phyloP scores from a whole-genome alignment of 2,797 vertebrate species.

The Oryzias sinensis region DNA sequence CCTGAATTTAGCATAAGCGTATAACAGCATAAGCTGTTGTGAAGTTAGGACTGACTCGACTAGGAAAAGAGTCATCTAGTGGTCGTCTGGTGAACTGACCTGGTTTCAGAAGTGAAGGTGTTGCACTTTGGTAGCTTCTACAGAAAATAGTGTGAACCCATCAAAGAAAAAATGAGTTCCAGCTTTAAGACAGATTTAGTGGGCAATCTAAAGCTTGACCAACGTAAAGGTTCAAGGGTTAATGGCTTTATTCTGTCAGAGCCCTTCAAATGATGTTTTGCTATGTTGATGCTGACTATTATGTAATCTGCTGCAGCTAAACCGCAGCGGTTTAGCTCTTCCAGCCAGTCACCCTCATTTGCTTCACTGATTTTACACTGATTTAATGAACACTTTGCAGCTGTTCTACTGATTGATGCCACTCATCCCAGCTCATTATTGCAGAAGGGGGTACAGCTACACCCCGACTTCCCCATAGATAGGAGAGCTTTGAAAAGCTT shows the following conservation, averaged over 20 bases:
- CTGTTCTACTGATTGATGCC: conserved; percentile 37
- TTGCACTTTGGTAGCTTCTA: too few relatives aligned
- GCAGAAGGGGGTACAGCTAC: conserved; percentile 10
- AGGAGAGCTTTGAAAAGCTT: conserved; percentile 34
- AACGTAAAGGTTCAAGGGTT: background rate
- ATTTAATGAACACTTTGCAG: conserved; percentile 11
- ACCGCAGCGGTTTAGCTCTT: background rate
- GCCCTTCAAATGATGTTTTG: background rate
- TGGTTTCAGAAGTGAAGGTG: too few relatives aligned
- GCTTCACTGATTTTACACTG: conserved; percentile 2
- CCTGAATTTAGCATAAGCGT: too few relatives aligned
- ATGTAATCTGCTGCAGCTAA: background rate
- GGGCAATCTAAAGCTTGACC: background rate
- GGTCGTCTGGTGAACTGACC: too few relatives aligned
- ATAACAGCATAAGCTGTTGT: too few relatives aligned
- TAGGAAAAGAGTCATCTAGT: too few relatives aligned
- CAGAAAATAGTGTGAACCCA: too few relatives aligned
- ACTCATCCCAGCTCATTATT: conserved; percentile 41
- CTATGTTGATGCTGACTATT: background rate
- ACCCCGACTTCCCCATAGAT: conserved; percentile 15
- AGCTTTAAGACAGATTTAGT: background rate
- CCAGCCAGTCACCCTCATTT: background rate
- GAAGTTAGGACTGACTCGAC: too few relatives aligned
- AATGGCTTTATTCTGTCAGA: background rate
- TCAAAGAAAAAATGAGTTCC: too few relatives aligned